Percentiles rank a stretch among this genome's conserved stretches.
phyloP scores from a whole-genome alignment of 1,140 invertebrate genomes.

The Zophobas atratus region DNA sequence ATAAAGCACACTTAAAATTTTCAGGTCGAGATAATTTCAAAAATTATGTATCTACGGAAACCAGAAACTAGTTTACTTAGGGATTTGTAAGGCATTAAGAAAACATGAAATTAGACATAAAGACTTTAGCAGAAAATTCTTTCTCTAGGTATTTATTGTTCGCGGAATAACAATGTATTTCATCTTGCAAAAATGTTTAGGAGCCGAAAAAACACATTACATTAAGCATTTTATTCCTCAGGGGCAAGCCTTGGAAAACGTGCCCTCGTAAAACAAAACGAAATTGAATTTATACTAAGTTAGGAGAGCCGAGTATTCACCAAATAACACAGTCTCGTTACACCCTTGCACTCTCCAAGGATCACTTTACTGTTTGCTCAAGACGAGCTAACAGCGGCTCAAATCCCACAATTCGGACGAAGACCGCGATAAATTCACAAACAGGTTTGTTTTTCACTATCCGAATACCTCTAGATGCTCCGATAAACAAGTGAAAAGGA shows the following conservation, averaged over 20 bases:
- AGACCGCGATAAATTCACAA: background rate
- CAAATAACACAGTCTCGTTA: slow-evolving; percentile 4
- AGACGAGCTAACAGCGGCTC: slow-evolving; percentile 8
- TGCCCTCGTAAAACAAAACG: slow-evolving; percentile 18
- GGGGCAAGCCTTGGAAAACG: background rate
- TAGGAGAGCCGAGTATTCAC: background rate
- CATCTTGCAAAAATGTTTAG: no score
- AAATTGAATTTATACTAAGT: slow-evolving; percentile 28
- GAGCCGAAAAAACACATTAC: background rate
- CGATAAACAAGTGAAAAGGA: background rate
- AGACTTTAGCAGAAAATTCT: no score
- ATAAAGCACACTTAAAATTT: no score
- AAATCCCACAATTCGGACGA: background rate
- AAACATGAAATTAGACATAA: no score
- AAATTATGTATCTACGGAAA: no score
- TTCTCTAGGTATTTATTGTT: no score
- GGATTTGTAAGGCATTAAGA: no score
- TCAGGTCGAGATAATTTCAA: no score
- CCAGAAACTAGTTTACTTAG: no score
- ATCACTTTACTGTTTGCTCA: slow-evolving; percentile 16
- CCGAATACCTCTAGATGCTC: background rate
- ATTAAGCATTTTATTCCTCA: background rate
- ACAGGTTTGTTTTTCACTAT: background rate
- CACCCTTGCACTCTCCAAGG: slow-evolving; percentile 9
- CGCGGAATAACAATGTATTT: no score